These are phyloP conservation scores for Trachelus iudaicus DNA, from an alignment of 2,888 invertebrate genomes.

Conservation along the genomic window DNA sequence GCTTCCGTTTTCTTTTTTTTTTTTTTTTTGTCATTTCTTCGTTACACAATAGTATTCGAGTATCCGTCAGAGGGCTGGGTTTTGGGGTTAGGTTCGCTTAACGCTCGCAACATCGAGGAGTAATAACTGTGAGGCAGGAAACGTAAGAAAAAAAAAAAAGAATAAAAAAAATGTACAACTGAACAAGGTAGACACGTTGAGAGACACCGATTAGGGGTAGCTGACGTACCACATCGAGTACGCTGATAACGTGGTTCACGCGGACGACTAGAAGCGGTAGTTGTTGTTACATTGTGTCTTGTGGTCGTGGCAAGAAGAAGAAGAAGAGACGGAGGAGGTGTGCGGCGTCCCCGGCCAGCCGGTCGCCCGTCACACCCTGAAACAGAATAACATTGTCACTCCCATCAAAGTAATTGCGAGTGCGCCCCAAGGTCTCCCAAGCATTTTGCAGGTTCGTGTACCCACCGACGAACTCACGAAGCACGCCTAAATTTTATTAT, in stretches of 20 bases:
- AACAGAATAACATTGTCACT: conserved; percentile 64
- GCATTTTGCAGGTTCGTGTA: neutral
- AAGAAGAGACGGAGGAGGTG: conserved; percentile 64
- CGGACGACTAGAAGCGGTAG: conserved; percentile 51
- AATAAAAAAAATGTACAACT: conserved; percentile 23
- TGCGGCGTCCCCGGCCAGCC: conserved; percentile 66
- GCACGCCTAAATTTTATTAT: neutral
- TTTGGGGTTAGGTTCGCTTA: neutral
- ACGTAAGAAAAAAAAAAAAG: conserved; percentile 36
- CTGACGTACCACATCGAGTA: conserved; percentile 64
- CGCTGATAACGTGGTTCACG: conserved; percentile 62
- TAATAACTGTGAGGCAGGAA: conserved; percentile 48
- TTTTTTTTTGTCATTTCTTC: neutral
- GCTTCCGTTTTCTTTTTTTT: neutral
- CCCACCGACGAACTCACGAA: neutral
- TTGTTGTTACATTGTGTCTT: conserved; percentile 62
- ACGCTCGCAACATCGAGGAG: conserved; percentile 33
- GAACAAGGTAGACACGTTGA: conserved; percentile 49
- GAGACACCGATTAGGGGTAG: conserved; percentile 61
- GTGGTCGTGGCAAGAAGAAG: conserved; percentile 63
- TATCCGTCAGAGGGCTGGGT: neutral
- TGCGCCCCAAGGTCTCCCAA: neutral
- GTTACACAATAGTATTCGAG: neutral
- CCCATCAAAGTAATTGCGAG: conserved; percentile 45
- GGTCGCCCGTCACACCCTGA: conserved; percentile 66